Evolutionary conservation across 53 echinoderm and acorn worm species (phyloP), one percentile per base, ranked within the genome.

Genomic region (Crossaster papposus): DNA sequence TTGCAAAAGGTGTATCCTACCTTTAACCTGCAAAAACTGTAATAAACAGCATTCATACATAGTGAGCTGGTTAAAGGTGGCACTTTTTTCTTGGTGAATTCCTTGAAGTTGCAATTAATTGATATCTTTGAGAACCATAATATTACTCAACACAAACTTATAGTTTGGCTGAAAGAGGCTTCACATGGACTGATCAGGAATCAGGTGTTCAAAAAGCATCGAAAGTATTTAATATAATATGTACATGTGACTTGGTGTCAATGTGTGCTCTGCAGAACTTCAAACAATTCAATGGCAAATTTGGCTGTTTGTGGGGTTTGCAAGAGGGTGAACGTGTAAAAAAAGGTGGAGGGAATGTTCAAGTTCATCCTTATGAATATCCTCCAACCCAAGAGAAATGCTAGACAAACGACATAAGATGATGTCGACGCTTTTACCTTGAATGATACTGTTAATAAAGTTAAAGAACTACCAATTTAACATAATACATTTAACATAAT

Each of bases 211-310:
- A 30, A 15, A 73, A 30, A 10, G 13, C 35, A 14, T 73, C 73
- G 17, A 73, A 73, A 34, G 73, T 73, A 17, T 33, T 73, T 34
- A 73, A 26, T 17, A 4, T 73, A 26, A 73, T 73, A 8, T 73
- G 73, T 34, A 73, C 73, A 30, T 73, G 73, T 73, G 73, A 73
- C 30, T 73, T 30, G 7, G 73, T 73, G 4, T 26, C 73, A 30
- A 73, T 26, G 35, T 73, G 73, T 33, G 35, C 35, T 10, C 13
- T 73, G 31, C 73, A 73, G 30, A 73, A 73, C 53, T 13, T 52
- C 8, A 52, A 52, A 52, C 53, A 52, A 13, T 52, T 52, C 53
- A 52, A 52, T 52, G 53, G 53, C 7, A 52, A 52, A 52, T 52
- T 52, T 52, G 53, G 53, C 13, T 52, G 53, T 52, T 52, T 13